Evolutionary conservation across 1,140 invertebrate genomes (phyloP), one percentile per base, ranked within the genome.

Genomic region (Matsumurasca onukii): DNA sequence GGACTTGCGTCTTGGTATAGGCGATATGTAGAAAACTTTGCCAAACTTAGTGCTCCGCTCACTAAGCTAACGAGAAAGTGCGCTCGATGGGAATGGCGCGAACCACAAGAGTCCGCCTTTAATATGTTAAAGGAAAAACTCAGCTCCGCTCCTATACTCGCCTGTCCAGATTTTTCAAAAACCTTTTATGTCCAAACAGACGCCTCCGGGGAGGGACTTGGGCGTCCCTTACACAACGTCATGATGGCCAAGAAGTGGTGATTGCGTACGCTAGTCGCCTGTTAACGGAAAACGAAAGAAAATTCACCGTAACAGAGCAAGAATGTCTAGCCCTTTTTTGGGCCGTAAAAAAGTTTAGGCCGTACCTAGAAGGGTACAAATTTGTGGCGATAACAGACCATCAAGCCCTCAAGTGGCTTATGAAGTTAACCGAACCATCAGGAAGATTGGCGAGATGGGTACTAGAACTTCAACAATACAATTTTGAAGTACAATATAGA

Each of bases 301-400:
- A 78, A 9, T 83, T 78, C 67, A 63, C 72, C 1, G 73, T 73
- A 0, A 80, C 77, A 0, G 77, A 83, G 73, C 66, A 71, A 64
- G 82, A 84, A 75, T 75, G 74, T 55, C 70, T 83, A 22, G 81
- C 78, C 13, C 64, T 82, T 1, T 49, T 81, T 15, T 76, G 72
- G 64, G 76, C 75, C 1, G 74, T 82, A 3, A 70, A 77, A 31
- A 73, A 77, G 27, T 76, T 77, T 39, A 29, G 75, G n/a, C 67
- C 69, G 51, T 83, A 79, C 69, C 22, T 83, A 12, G 67, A 76
- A 51, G 78, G 76, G 13, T 73, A 72, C n/a, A 63, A 75, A 5
- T 81, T 83, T 64, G 76, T 57, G 0, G 74, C 82, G 0, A 31
- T 77, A 12, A 82, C 80, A 0, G 81, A 84, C 62, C 80, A 83